These are phyloP conservation scores for Triplophysa yarkandensis DNA, from an alignment of 2,797 vertebrate genomes.

Conservation along the genomic window DNA sequence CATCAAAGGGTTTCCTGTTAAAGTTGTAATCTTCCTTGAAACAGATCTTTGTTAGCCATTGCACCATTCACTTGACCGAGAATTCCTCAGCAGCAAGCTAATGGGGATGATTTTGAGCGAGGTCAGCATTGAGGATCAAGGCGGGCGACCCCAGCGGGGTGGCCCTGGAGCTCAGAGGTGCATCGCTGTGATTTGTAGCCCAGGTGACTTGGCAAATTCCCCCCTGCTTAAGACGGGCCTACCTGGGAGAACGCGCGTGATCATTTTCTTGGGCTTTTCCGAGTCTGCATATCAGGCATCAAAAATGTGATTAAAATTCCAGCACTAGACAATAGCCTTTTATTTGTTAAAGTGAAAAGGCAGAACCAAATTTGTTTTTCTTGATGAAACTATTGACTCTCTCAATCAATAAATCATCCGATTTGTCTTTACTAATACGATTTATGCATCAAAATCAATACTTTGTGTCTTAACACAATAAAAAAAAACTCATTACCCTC, in stretches of 20 bases:
- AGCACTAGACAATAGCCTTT: neutral
- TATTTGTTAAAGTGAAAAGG: neutral
- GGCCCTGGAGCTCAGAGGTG: slow-evolving; percentile 67
- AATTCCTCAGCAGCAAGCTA: slow-evolving; percentile 73
- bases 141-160: slow-evolving; percentile 70
- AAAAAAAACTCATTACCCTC: slow-evolving; percentile 4
- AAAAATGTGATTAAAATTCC: slow-evolving; percentile 28
- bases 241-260: slow-evolving; percentile 62
- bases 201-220: slow-evolving; percentile 79
- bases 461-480: neutral
- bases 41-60: slow-evolving; percentile 74
- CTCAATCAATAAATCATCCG: slow-evolving; percentile 17
- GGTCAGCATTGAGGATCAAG: slow-evolving; percentile 61
- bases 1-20: slow-evolving; percentile 82
- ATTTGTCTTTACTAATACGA: slow-evolving; percentile 6
- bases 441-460: slow-evolving; percentile 22
- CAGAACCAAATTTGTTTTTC: slow-evolving; percentile 26
- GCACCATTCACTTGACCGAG: slow-evolving; percentile 75
- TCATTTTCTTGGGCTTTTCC: slow-evolving; percentile 66
- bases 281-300: slow-evolving; percentile 29
- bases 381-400: slow-evolving; percentile 15
- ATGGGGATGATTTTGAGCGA: slow-evolving; percentile 70
- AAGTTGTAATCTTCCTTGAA: slow-evolving; percentile 82
- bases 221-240: slow-evolving; percentile 62
- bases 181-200: slow-evolving; percentile 71